Evolutionary conservation across 2,888 invertebrate genomes (phyloP), one percentile per base, ranked within the genome.

Genomic region (Neoascia interrupta): DNA sequence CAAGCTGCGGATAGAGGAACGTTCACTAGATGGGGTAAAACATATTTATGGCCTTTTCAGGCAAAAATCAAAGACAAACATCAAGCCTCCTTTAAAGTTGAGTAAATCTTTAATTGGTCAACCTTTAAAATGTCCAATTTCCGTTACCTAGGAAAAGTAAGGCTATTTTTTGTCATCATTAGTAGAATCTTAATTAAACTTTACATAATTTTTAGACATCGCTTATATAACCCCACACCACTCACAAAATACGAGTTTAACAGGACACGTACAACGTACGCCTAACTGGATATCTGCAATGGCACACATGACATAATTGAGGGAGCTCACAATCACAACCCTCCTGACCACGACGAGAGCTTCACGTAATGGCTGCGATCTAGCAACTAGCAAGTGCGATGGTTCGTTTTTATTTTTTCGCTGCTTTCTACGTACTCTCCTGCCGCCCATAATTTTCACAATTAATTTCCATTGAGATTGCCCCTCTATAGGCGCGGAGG

Each of bases 141-240:
- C n/a, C n/a, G n/a, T n/a, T n/a, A n/a, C n/a, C n/a, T n/a, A n/a
- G n/a, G n/a, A n/a, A n/a, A n/a, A n/a, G n/a, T n/a, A n/a, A n/a
- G n/a, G n/a, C n/a, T n/a, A n/a, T n/a, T n/a, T n/a, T n/a, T n/a
- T n/a, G n/a, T n/a, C n/a, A n/a, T n/a, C n/a, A n/a, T n/a, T n/a
- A n/a, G n/a, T n/a, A n/a, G n/a, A n/a, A n/a, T n/a, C n/a, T n/a
- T n/a, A n/a, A n/a, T n/a, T n/a, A n/a, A n/a, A n/a, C n/a, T n/a
- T n/a, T n/a, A n/a, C n/a, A n/a, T n/a, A n/a, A 64, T 73, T 73
- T 73, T 51, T 73, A 58, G 58, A 51, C 5, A 19, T 39, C 39
- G 16, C 4, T 3, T 21, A 45, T 34, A 10, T 23, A 6, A n/a
- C 23, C 2, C n/a, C 15, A n/a, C 6, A 39, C 13, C 41, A 6